A percentile compares a stretch with the other conserved stretches of the same genome.
Evolutionary conservation across 2,888 invertebrate genomes (phyloP).

Genomic region (Hylaea fasciaria): DNA sequence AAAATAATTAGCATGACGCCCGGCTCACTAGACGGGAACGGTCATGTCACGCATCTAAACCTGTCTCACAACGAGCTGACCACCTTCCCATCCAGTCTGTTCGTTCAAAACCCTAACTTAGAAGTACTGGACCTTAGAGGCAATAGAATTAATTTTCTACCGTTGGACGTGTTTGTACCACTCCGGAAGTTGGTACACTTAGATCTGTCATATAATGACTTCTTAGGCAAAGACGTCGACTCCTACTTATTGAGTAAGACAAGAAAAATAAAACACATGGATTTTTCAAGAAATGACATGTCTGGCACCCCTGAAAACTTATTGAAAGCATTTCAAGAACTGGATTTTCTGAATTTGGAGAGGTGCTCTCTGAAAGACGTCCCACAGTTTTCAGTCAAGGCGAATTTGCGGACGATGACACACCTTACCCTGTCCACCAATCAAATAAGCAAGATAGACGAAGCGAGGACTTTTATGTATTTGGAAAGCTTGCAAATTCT

Average conservation of each 20-base stretch:
- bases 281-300: slow-evolving; percentile 64
- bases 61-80: slow-evolving; percentile 57
- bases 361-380: slow-evolving; percentile 57
- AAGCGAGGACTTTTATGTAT: slow-evolving; percentile 49
- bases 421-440: slow-evolving; percentile 61
- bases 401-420: slow-evolving; percentile 62
- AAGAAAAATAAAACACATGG: slow-evolving; percentile 48
- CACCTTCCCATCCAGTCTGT: slow-evolving; percentile 54
- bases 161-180: slow-evolving; percentile 57
- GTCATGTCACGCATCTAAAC: slow-evolving; percentile 52
- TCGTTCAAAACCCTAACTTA: slow-evolving; percentile 56
- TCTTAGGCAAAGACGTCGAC: slow-evolving; percentile 52
- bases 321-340: slow-evolving; percentile 47
- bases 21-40: slow-evolving; percentile 54
- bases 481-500: slow-evolving; percentile 60
- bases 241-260: slow-evolving; percentile 52
- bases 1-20: slow-evolving; percentile 51
- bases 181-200: slow-evolving; percentile 53
- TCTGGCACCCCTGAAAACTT: slow-evolving; percentile 49
- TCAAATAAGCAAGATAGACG: slow-evolving; percentile 54
- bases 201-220: slow-evolving; percentile 56
- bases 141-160: slow-evolving; percentile 50
- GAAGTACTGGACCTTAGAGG: slow-evolving; percentile 56
- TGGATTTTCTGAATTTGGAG: slow-evolving; percentile 55
- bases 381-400: slow-evolving; percentile 56